Percentiles rank a stretch among this genome's conserved stretches.
phyloP scores from a whole-genome alignment of 2,888 invertebrate genomes.

The Microplitis deprimator region DNA sequence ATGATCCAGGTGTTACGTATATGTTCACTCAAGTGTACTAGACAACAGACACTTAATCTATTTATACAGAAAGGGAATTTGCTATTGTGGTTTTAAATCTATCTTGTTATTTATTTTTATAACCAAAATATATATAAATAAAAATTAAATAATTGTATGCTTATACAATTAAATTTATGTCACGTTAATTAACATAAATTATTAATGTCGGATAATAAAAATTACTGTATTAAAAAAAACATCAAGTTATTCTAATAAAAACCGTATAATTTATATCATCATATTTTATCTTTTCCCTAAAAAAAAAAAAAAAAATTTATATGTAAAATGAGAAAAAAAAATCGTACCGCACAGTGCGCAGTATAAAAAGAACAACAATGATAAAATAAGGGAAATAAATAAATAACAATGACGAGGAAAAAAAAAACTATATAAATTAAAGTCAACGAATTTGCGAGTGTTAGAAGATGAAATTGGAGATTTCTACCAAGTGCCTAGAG shows the following conservation, averaged over 20 bases:
- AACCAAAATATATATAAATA: background rate
- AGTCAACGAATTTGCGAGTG: background rate
- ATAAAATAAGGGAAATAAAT: constrained; percentile 16
- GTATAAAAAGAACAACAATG: constrained; percentile 12
- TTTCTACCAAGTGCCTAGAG: constrained; percentile 30
- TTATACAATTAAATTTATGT: too few species aligned
- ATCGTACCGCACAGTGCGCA: constrained; percentile 17
- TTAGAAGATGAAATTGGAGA: constrained; percentile 25
- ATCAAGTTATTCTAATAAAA: too few species aligned
- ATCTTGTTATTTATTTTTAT: constrained; percentile 9
- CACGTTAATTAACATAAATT: too few species aligned
- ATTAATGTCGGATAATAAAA: too few species aligned
- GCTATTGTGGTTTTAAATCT: constrained; percentile 14
- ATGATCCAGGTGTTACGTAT: constrained; percentile 42
- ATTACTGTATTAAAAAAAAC: too few species aligned
- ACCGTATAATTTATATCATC: too few species aligned
- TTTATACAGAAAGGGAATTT: background rate
- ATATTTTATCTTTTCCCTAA: too few species aligned
- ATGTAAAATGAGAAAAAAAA: too few species aligned
- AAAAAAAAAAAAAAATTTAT: too few species aligned
- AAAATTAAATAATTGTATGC: too few species aligned
- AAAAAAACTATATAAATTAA: constrained; percentile 1
- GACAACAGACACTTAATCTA: constrained; percentile 9
- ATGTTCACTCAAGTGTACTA: constrained; percentile 20
- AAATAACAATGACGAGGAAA: constrained; percentile 9